These are phyloP conservation scores for Eciton burchellii DNA, from an alignment of 1,140 invertebrate genomes.

Conservation along the genomic window DNA sequence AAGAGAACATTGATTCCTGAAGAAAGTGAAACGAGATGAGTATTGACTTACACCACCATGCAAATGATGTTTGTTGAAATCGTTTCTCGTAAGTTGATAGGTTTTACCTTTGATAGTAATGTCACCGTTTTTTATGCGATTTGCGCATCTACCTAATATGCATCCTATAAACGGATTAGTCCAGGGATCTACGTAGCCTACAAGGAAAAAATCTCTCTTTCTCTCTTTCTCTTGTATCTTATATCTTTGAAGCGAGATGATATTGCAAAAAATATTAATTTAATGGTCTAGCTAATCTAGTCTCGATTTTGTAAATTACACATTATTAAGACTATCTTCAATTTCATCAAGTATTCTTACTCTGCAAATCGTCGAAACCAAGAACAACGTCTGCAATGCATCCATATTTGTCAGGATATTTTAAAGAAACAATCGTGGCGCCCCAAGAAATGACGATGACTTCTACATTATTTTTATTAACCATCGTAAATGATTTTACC, in stretches of 20 bases:
- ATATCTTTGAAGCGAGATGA: neutral
- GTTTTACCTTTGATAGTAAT: slow-evolving; percentile 89
- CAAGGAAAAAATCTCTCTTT: slow-evolving; percentile 34
- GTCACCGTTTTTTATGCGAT: slow-evolving; percentile 90
- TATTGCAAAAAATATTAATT: no score
- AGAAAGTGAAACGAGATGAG: neutral
- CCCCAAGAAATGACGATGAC: slow-evolving; percentile 89
- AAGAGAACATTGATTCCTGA: neutral
- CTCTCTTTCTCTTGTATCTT: neutral
- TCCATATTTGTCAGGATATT: slow-evolving; percentile 88
- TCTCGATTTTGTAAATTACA: no score
- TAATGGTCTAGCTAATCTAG: no score
- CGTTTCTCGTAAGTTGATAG: slow-evolving; percentile 91
- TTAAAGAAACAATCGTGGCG: slow-evolving; percentile 89
- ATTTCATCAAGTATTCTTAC: slow-evolving; percentile 73
- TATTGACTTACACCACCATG: slow-evolving; percentile 91
- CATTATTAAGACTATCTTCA: neutral
- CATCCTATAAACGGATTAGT: slow-evolving; percentile 93
- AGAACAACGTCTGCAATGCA: slow-evolving; percentile 88
- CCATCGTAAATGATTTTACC: slow-evolving; percentile 85
- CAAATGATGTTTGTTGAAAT: slow-evolving; percentile 88
- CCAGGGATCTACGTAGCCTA: slow-evolving; percentile 87
- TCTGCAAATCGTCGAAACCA: slow-evolving; percentile 89
- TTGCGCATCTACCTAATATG: slow-evolving; percentile 94
- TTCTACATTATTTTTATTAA: slow-evolving; percentile 85